Conservation (phyloP, 1,140 invertebrate species). For the Ctenoplectra terminalis region DNA sequence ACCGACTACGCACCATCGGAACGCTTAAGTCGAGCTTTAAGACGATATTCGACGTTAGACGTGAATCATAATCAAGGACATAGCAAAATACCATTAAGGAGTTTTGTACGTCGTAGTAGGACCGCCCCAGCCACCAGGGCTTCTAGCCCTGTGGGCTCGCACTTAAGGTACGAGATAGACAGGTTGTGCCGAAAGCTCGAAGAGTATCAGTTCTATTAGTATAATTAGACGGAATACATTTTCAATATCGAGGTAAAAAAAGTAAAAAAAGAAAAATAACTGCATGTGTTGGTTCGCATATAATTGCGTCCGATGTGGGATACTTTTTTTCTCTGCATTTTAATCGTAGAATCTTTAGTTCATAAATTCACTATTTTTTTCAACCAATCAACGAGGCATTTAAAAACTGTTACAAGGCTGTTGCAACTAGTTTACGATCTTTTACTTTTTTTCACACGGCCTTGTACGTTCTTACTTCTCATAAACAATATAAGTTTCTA, state of each 20-base stretch:
- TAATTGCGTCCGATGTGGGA: background rate
- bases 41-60: constrained; percentile 77
- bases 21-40: constrained; percentile 55
- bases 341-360: background rate
- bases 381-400: background rate
- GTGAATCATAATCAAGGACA: constrained; percentile 80
- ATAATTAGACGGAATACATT: constrained; percentile 10
- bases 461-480: constrained; percentile 17
- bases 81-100: constrained; percentile 79
- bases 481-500: constrained; percentile 8
- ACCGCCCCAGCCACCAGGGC: constrained; percentile 79
- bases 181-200: constrained; percentile 76
- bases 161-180: constrained; percentile 75
- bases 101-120: constrained; percentile 74
- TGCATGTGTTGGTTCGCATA: constrained; percentile 15
- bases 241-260: constrained; percentile 3
- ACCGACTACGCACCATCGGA: constrained; percentile 65
- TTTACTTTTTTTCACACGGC: constrained; percentile 15
- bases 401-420: background rate
- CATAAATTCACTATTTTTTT: background rate
- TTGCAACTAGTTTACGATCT: constrained; percentile 48
- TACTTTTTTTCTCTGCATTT: constrained; percentile 3
- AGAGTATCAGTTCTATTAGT: constrained; percentile 57
- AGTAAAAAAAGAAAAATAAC: constrained; percentile 63
- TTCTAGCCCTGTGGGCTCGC: constrained; percentile 74